A percentile compares a stretch with the other conserved stretches of the same genome.
Conservation (phyloP, 2,888 invertebrate species). For the Chrysina gloriosa region DNA sequence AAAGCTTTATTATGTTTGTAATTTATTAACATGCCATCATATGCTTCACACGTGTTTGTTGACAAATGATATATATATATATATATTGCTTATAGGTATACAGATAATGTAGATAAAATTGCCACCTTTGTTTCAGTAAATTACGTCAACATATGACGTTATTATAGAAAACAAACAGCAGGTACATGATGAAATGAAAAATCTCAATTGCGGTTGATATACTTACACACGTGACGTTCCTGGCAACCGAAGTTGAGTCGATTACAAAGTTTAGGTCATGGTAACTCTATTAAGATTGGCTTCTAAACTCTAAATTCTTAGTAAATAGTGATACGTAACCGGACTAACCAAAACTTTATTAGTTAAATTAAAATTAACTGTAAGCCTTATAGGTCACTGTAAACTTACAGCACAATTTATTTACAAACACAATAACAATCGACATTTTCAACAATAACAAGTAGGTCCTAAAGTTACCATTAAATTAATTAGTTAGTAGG, state of each 20-base stretch:
- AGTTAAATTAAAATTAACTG: too few species aligned
- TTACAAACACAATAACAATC: background rate
- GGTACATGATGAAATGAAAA: background rate
- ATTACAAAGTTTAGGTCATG: too few species aligned
- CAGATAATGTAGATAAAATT: conserved; percentile 18
- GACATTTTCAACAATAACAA: too few species aligned
- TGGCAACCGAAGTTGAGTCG: too few species aligned
- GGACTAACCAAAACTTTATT: too few species aligned
- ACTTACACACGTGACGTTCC: too few species aligned
- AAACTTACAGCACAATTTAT: background rate
- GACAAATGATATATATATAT: conserved; percentile 9
- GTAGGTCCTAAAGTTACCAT: too few species aligned
- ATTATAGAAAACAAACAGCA: background rate
- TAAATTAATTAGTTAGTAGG: background rate
- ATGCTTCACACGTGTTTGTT: conserved; percentile 22
- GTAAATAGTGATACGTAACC: too few species aligned
- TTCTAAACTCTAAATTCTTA: too few species aligned
- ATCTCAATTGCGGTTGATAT: too few species aligned
- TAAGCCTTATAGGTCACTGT: too few species aligned
- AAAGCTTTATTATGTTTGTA: conserved; percentile 25
- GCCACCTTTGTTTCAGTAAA: background rate
- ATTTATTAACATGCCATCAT: conserved; percentile 32
- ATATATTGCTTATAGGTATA: conserved; percentile 20
- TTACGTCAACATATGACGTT: conserved; percentile 6
- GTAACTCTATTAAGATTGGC: too few species aligned